phyloP scores from a whole-genome alignment of 2,797 vertebrate species.

The Hapalemur alaotrensis region DNA sequence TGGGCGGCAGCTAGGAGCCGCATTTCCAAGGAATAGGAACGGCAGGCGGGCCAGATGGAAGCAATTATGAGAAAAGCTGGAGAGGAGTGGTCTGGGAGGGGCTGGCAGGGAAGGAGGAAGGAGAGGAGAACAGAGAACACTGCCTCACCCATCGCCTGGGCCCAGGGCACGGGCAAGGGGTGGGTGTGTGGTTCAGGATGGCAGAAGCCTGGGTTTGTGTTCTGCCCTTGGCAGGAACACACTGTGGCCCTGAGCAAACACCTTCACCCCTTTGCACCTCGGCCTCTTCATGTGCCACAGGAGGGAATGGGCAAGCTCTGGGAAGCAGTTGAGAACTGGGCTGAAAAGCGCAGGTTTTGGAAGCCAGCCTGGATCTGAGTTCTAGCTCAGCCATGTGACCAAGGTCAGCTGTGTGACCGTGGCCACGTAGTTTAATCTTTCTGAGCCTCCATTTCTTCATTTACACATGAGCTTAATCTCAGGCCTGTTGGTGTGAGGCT shows the following conservation, averaged over 20 bases:
- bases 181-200: not conserved
- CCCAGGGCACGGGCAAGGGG: fast-evolving
- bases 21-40: constrained; percentile 55
- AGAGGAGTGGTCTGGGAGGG: constrained; percentile 3
- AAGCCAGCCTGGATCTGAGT: not conserved
- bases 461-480: not conserved
- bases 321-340: not conserved
- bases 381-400: not conserved
- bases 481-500: not conserved
- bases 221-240: not conserved
- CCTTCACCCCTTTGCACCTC: not conserved
- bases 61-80: constrained; percentile 59
- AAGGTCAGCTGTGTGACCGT: not conserved
- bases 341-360: not conserved
- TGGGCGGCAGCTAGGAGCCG: constrained; percentile 21
- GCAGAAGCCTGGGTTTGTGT: not conserved
- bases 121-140: not conserved
- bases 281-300: not conserved
- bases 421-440: not conserved
- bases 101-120: not conserved
- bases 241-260: not conserved
- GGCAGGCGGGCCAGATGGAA: constrained; percentile 68
- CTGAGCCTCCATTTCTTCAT: not conserved
- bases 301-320: not conserved
- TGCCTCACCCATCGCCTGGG: not conserved